Percentiles rank a stretch among this genome's conserved stretches.
These are phyloP conservation scores for Podotricha telesiphe DNA, from an alignment of 2,888 invertebrate genomes.

Conservation along the genomic window DNA sequence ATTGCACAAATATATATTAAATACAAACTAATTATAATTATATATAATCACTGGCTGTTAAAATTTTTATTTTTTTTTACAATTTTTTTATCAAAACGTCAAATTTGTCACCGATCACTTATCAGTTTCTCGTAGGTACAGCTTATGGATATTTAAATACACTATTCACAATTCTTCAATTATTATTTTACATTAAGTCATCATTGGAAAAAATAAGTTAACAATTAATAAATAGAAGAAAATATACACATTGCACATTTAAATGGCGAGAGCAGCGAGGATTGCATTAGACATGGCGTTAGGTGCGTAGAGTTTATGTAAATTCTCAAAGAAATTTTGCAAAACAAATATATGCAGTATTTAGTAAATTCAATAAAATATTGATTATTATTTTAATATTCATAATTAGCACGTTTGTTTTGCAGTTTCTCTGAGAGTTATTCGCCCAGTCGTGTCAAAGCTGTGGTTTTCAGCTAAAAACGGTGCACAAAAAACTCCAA, in stretches of 20 bases:
- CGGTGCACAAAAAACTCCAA: slow-evolving; percentile 53
- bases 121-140: not conserved
- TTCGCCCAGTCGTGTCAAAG: slow-evolving; percentile 59
- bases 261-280: slow-evolving; percentile 64
- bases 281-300: slow-evolving; percentile 65
- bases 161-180: not conserved
- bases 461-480: slow-evolving; percentile 60
- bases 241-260: not conserved
- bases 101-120: not conserved
- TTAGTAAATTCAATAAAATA: not conserved
- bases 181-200: not conserved
- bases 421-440: slow-evolving; percentile 70
- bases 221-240: slow-evolving; percentile 8
- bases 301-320: slow-evolving; percentile 53
- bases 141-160: not conserved
- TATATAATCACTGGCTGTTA: not conserved
- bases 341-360: slow-evolving; percentile 57
- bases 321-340: slow-evolving; percentile 58
- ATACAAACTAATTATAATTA: not conserved
- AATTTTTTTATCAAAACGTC: not conserved
- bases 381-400: slow-evolving; percentile 10
- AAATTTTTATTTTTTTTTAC: not conserved
- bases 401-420: slow-evolving; percentile 59
- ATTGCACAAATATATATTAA: too few species aligned
- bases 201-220: not conserved